Evolutionary conservation across 2,888 invertebrate genomes (phyloP).

Genomic region (Nephrotoma appendiculata): DNA sequence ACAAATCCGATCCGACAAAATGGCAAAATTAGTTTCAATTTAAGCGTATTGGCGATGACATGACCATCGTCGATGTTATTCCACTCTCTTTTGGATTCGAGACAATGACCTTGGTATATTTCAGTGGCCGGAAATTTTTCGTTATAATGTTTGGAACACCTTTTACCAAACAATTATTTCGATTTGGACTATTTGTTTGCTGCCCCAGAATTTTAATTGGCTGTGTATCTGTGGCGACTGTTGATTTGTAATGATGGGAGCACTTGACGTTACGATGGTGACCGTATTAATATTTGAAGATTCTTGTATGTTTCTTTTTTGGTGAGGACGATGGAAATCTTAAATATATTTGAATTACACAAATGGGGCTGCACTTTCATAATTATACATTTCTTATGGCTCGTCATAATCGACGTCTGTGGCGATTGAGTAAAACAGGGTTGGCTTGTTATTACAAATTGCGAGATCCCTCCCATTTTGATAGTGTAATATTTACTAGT

Average conservation of each 20-base stretch:
- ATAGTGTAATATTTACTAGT: conserved; percentile 10
- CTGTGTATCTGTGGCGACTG: too few species aligned
- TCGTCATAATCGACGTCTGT: conserved; percentile 14
- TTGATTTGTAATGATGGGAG: conserved; percentile 5
- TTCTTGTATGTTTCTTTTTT: conserved; percentile 35
- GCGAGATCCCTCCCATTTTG: conserved; percentile 19
- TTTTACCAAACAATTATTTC: conserved; percentile 21
- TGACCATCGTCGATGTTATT: neutral
- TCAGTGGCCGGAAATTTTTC: conserved; percentile 19
- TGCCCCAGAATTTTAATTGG: neutral
- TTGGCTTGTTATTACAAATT: conserved; percentile 19
- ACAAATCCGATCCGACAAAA: conserved; percentile 33
- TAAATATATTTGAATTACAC: conserved; percentile 41
- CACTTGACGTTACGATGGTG: conserved; percentile 8
- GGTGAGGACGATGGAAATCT: conserved; percentile 50
- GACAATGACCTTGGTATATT: conserved; percentile 23
- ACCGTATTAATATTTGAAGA: conserved; percentile 12
- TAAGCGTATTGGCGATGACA: neutral
- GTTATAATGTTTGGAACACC: conserved; percentile 23
- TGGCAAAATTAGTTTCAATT: conserved; percentile 52
- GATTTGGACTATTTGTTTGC: neutral
- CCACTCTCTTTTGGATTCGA: conserved; percentile 7
- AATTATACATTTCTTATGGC: conserved; percentile 26
- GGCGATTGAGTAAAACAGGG: neutral
- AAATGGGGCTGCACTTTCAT: conserved; percentile 30